A percentile compares a stretch with the other conserved stretches of the same genome.
Conservation (phyloP, 64 coral and sea anemone species). For the Anthopleura sola region DNA sequence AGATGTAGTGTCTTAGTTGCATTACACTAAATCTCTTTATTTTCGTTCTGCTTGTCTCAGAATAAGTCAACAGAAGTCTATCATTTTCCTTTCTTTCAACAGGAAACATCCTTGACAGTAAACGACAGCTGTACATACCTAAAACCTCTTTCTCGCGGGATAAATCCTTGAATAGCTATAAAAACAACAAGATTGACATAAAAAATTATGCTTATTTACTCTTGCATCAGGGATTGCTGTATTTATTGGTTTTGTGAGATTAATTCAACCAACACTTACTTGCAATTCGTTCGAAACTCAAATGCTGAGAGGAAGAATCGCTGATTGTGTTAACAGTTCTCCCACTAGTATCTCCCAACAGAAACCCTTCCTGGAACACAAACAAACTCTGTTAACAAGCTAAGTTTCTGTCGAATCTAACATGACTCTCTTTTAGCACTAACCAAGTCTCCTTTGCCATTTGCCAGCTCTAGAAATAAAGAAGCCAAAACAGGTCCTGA, state of each 20-base stretch:
- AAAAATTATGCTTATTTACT: background rate
- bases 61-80: too few relatives aligned
- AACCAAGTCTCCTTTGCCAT: constrained; percentile 47
- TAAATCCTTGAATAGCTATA: constrained; percentile 62
- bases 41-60: background rate
- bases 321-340: constrained; percentile 45
- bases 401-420: background rate
- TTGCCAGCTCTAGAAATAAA: constrained; percentile 52
- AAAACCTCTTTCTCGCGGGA: constrained; percentile 29
- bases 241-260: background rate
- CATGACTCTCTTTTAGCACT: background rate
- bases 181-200: background rate
- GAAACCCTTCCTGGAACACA: constrained; percentile 40
- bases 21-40: too few relatives aligned
- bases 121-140: constrained; percentile 3
- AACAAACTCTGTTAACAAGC: background rate
- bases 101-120: background rate
- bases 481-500: constrained; percentile 55
- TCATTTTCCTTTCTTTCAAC: too few relatives aligned
- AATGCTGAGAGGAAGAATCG: constrained; percentile 51
- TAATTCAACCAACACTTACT: constrained; percentile 22
- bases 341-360: constrained; percentile 39
- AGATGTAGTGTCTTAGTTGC: too few relatives aligned
- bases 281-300: constrained; percentile 50
- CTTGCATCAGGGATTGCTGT: too few relatives aligned